phyloP scores from a whole-genome alignment of 2,888 invertebrate species.

The Drosophila sordidapex region DNA sequence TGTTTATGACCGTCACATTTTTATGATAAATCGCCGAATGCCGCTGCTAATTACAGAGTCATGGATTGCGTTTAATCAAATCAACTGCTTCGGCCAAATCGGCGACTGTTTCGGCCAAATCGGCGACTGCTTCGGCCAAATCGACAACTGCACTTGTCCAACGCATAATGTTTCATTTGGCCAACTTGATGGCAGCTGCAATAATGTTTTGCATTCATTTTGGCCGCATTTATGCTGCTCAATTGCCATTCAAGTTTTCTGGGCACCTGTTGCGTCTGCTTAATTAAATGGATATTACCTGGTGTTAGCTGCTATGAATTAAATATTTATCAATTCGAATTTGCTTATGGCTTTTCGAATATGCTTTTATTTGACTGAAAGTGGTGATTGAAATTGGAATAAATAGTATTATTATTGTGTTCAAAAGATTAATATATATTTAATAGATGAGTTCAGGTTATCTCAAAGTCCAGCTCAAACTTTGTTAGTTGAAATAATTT shows the following conservation, averaged over 20 bases:
- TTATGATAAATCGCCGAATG: slow-evolving; percentile 70
- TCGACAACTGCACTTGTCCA: slow-evolving; percentile 57
- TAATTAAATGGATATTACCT: slow-evolving; percentile 42
- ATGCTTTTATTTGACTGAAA: not conserved
- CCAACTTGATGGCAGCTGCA: slow-evolving; percentile 20
- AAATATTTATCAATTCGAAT: slow-evolving; percentile 17
- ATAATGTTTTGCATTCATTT: slow-evolving; percentile 21
- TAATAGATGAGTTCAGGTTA: not conserved
- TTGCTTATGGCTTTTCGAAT: not conserved
- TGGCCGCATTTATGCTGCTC: slow-evolving; percentile 3
- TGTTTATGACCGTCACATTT: slow-evolving; percentile 65
- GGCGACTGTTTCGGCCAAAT: slow-evolving; percentile 33
- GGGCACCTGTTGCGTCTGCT: slow-evolving; percentile 36
- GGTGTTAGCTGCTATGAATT: slow-evolving; percentile 23
- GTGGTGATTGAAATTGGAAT: not conserved
- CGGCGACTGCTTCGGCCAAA: slow-evolving; percentile 35
- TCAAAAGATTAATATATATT: not conserved
- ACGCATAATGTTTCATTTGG: slow-evolving; percentile 44
- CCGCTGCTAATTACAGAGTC: slow-evolving; percentile 65
- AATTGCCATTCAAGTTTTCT: slow-evolving; percentile 32
- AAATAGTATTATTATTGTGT: not conserved
- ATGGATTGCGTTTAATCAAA: slow-evolving; percentile 23
- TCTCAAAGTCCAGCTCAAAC: not conserved
- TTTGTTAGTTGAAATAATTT: not conserved
- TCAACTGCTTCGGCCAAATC: slow-evolving; percentile 39